Percentiles rank a stretch among this genome's conserved stretches.
phyloP scores from a whole-genome alignment of 2,888 invertebrate genomes.

The Scaptomyza flava region DNA sequence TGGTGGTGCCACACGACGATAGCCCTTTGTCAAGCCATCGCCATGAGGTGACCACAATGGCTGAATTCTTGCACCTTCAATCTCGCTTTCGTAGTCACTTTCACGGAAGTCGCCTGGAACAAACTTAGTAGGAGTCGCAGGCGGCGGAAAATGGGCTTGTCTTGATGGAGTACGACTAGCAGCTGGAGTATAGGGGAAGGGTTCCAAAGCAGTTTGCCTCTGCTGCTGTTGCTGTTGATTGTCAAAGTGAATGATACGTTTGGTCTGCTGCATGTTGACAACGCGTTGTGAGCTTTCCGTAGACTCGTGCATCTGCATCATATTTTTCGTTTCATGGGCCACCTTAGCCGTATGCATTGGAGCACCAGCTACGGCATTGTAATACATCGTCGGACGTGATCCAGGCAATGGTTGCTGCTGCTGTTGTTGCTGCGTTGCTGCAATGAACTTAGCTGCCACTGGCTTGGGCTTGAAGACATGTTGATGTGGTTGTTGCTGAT shows the following conservation, averaged over 20 bases:
- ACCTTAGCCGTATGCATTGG: conserved; percentile 87
- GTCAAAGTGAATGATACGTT: conserved; percentile 88
- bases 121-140: conserved; percentile 88
- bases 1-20: conserved; percentile 87
- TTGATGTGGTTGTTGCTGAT: conserved; percentile 49
- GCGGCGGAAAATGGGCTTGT: conserved; percentile 84
- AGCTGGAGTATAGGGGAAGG: conserved; percentile 85
- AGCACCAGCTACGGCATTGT: conserved; percentile 86
- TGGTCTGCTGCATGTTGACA: conserved; percentile 89
- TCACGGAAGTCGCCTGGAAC: conserved; percentile 88
- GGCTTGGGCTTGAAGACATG: conserved; percentile 86
- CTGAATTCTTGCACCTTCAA: conserved; percentile 87
- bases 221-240: conserved; percentile 80
- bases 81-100: conserved; percentile 90
- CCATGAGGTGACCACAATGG: conserved; percentile 88
- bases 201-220: conserved; percentile 77
- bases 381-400: conserved; percentile 85
- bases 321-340: conserved; percentile 89
- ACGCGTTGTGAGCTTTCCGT: conserved; percentile 88
- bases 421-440: conserved; percentile 82
- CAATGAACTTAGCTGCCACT: conserved; percentile 84
- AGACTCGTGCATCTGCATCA: conserved; percentile 89
- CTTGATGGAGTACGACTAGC: conserved; percentile 82
- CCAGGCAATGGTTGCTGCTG: conserved; percentile 82
- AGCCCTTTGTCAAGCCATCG: conserved; percentile 86